These are phyloP conservation scores for Aethina tumida DNA, from an alignment of 1,140 invertebrate genomes.

Conservation along the genomic window DNA sequence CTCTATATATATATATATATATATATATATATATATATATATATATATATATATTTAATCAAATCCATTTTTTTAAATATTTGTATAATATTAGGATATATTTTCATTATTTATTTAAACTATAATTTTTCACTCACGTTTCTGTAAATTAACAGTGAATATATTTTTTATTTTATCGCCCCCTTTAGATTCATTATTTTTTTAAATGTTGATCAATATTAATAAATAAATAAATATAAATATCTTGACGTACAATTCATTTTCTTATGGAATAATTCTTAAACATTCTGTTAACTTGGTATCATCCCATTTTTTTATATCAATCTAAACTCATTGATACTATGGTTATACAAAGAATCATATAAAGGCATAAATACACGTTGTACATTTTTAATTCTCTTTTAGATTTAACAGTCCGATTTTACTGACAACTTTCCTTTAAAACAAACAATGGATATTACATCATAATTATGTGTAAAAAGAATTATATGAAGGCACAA, in stretches of 20 bases:
- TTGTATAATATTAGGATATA: constrained; percentile 19
- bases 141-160: constrained; percentile 4
- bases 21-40: too few relatives aligned
- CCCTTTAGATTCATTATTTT: neutral
- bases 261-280: constrained; percentile 9
- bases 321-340: constrained; percentile 8
- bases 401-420: too few relatives aligned
- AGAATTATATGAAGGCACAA: too few relatives aligned
- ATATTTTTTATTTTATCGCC: neutral
- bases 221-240: constrained; percentile 14
- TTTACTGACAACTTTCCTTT: too few relatives aligned
- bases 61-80: constrained; percentile 11
- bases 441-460: too few relatives aligned
- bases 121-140: constrained; percentile 11
- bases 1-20: too few relatives aligned
- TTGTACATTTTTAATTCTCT: constrained; percentile 18
- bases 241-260: constrained; percentile 20
- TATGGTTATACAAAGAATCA: constrained; percentile 6
- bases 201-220: neutral
- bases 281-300: neutral
- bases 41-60: too few relatives aligned
- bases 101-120: constrained; percentile 18
- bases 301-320: constrained; percentile 5
- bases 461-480: too few relatives aligned
- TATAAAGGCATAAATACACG: constrained; percentile 18